phyloP scores from a whole-genome alignment of 2,888 invertebrate genomes.

The Bombylius major region DNA sequence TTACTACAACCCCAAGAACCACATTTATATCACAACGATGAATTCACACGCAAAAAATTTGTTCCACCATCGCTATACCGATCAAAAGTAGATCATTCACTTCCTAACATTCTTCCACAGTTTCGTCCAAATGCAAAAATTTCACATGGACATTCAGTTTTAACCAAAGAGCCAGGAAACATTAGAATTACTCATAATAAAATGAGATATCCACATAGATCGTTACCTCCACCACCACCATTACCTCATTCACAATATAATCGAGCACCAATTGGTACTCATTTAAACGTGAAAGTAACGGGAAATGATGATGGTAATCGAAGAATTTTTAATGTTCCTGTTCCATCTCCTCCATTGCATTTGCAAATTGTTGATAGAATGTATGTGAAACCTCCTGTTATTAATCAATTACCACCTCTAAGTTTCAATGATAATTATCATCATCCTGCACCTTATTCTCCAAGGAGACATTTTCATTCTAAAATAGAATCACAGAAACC shows the following conservation, averaged over 20 bases:
- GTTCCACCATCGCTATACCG: background rate
- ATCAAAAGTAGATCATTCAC: conserved; percentile 13
- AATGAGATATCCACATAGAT: conserved; percentile 17
- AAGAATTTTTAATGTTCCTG: conserved; percentile 29
- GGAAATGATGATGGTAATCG: conserved; percentile 23
- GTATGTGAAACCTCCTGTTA: conserved; percentile 23
- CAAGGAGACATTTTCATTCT: background rate
- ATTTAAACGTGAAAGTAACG: background rate
- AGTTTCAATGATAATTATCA: background rate
- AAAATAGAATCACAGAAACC: conserved; percentile 14
- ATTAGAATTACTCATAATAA: conserved; percentile 23
- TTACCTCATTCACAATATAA: conserved; percentile 18
- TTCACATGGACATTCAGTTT: conserved; percentile 34
- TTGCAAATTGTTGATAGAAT: conserved; percentile 21
- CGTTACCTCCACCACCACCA: conserved; percentile 19
- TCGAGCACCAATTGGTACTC: background rate
- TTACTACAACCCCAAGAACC: conserved; percentile 4
- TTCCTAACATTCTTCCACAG: conserved; percentile 59
- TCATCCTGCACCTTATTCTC: background rate
- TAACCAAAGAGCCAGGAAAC: conserved; percentile 31
- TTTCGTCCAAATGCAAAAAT: conserved; percentile 54
- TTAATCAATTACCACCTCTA: background rate
- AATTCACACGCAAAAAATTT: conserved; percentile 7
- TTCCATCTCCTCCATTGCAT: conserved; percentile 16
- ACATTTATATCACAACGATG: conserved; percentile 5